Evolutionary conservation across 2,888 invertebrate species (phyloP).

Genomic region (Brassicogethes aeneus): DNA sequence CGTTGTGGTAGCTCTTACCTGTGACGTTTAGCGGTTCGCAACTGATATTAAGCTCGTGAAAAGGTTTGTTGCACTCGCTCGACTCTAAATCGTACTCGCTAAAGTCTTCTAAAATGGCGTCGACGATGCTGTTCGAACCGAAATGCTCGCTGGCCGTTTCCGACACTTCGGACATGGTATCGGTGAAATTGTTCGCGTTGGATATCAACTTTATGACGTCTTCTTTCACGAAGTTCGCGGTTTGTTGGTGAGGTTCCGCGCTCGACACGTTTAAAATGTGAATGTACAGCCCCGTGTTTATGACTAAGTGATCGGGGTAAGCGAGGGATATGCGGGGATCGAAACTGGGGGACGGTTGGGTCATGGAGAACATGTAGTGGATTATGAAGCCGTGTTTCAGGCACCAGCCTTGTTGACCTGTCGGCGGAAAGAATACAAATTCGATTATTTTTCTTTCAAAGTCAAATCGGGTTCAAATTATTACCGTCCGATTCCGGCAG

Average conservation of each 20-base stretch:
- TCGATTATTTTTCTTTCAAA: no score
- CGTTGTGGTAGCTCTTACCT: slow-evolving; percentile 40
- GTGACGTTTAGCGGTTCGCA: slow-evolving; percentile 42
- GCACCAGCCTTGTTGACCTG: slow-evolving; percentile 53
- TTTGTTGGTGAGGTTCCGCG: slow-evolving; percentile 26
- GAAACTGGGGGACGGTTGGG: slow-evolving; percentile 60
- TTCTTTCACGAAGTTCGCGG: slow-evolving; percentile 20
- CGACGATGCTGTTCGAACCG: slow-evolving; percentile 34
- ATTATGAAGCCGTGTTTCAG: slow-evolving; percentile 84
- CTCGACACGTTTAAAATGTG: slow-evolving; percentile 38
- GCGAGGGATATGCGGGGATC: slow-evolving; percentile 37
- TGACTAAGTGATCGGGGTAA: slow-evolving; percentile 38
- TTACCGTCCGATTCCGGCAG: slow-evolving; percentile 29
- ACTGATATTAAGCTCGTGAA: slow-evolving; percentile 41
- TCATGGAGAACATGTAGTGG: slow-evolving; percentile 85
- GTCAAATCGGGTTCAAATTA: no score
- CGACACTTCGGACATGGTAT: slow-evolving; percentile 36
- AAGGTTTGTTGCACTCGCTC: slow-evolving; percentile 39
- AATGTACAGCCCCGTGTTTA: slow-evolving; percentile 40
- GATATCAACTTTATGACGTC: slow-evolving; percentile 12
- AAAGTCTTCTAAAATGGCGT: slow-evolving; percentile 40
- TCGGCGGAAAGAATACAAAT: no score
- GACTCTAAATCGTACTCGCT: slow-evolving; percentile 41
- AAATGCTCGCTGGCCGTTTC: slow-evolving; percentile 37
- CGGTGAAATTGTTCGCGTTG: slow-evolving; percentile 24